These are phyloP conservation scores for Austrofundulus limnaeus DNA, from an alignment of 2,113 vertebrate species.

Conservation along the genomic window DNA sequence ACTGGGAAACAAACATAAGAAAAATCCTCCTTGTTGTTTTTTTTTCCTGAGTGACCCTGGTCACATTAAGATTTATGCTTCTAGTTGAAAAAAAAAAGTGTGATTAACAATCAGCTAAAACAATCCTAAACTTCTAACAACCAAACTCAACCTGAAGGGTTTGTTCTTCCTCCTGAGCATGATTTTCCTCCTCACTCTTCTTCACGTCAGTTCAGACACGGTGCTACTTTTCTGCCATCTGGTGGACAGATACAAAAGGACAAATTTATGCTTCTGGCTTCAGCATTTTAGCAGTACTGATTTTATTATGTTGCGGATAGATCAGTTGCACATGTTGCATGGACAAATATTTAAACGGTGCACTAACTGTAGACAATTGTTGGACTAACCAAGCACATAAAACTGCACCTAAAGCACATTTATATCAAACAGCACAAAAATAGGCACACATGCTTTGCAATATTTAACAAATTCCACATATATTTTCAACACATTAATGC, in stretches of 20 bases:
- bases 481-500: constrained; percentile 1
- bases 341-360: constrained; percentile 45
- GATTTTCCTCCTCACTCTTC: constrained; percentile 30
- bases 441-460: constrained; percentile 33
- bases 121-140: constrained; percentile 2
- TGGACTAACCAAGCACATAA: constrained; percentile 15
- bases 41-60: too few relatives aligned
- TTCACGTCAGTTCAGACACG: constrained; percentile 48
- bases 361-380: constrained; percentile 50
- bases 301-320: constrained; percentile 25
- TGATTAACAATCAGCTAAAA: constrained; percentile 45
- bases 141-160: constrained; percentile 5
- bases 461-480: constrained; percentile 16
- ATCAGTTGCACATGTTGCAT: constrained; percentile 55
- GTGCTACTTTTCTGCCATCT: constrained; percentile 52
- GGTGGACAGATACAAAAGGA: constrained; percentile 39
- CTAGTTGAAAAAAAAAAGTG: constrained; percentile 4
- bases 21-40: too few relatives aligned
- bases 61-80: constrained; percentile 32
- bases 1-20: too few relatives aligned
- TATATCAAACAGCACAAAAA: constrained; percentile 39
- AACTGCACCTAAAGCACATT: constrained; percentile 44
- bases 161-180: constrained; percentile 37
- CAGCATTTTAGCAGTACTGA: constrained; percentile 22
- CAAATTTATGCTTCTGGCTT: neutral